Evolutionary conservation across 2,888 invertebrate genomes (phyloP), one percentile per base, ranked within the genome.

Genomic region (Hirudinaria manillensis): DNA sequence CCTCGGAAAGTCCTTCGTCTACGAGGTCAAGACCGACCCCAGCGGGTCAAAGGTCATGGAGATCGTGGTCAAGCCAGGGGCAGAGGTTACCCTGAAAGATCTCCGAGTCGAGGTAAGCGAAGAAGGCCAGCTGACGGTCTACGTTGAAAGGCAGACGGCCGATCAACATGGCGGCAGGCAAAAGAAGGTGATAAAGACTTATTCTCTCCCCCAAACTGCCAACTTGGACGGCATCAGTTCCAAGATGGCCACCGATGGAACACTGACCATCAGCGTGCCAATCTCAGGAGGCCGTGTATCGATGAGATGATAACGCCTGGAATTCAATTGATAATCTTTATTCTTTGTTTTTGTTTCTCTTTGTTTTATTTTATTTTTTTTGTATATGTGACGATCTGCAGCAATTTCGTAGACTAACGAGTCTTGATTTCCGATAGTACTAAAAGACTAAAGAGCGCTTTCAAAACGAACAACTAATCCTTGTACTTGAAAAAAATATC

Each of bases 21-120:
- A 55, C 55, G 76, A 76, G 53, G 76, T 76, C 32, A 32, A 38
- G 13, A 73, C 66, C 29, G 68, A 76, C 55, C 19, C 73, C 1
- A 73, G 34, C 51, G 80, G 79, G 1, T 34, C 67, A n/a, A 75
- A 79, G 70, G 21, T 51, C 4, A 76, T 80, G 55, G 80, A 80
- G 76, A 78, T 80, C 45, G 70, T 80, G 19, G 80, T 80, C 16
- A 80, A 78, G 61, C 74, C 79, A 7, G 79, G 78, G 7, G 45
- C 74, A n/a, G 78, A 76, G 10, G 51, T 77, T 67, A 72, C 70
- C 29, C 71, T 76, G 4, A 61, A 71, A 21, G 78, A 80, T 19
- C 70, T 79, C n/a, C 68, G 76, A 65, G 77, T 79, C 16, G 77
- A 75, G 55, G 76, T 79, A 6, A 72, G 74, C n/a, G 78, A 78